Conservation (phyloP, 2,797 vertebrate species). For the Percopsis omiscomaycus region DNA sequence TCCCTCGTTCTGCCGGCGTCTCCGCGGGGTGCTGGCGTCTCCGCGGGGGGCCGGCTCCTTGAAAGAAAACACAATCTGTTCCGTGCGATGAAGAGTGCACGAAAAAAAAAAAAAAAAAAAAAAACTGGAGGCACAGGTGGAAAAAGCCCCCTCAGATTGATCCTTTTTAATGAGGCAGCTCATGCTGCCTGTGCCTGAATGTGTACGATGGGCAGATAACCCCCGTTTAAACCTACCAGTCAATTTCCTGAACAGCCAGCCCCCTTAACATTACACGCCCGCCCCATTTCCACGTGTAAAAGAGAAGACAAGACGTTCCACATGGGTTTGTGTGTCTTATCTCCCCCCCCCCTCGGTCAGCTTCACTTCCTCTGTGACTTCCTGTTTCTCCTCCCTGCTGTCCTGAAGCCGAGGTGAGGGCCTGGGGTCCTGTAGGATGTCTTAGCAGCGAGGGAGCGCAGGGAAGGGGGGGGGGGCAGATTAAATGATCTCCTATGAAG, state of each 20-base stretch:
- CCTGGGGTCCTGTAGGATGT: constrained; percentile 55
- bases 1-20: constrained; percentile 52
- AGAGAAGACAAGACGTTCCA: constrained; percentile 42
- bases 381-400: constrained; percentile 54
- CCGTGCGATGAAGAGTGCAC: constrained; percentile 45
- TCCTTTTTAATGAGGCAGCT: constrained; percentile 47
- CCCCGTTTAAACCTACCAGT: constrained; percentile 32
- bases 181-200: constrained; percentile 28
- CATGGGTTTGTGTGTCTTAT: constrained; percentile 43
- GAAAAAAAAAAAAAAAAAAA: constrained; percentile 37
- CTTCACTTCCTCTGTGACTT: constrained; percentile 53
- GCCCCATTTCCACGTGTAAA: constrained; percentile 43
- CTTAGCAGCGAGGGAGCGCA: constrained; percentile 51
- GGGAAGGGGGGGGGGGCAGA: constrained; percentile 64
- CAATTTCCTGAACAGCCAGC: constrained; percentile 30
- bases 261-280: constrained; percentile 30
- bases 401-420: constrained; percentile 53
- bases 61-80: constrained; percentile 51
- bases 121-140: neutral
- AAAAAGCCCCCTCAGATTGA: constrained; percentile 12
- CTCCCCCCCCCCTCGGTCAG: constrained; percentile 35
- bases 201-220: constrained; percentile 25
- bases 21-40: constrained; percentile 35
- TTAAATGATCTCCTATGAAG: constrained; percentile 75
- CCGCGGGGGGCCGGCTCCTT: constrained; percentile 45